phyloP scores from a whole-genome alignment of 2,888 invertebrate species.

The Parthenolecanium corni region DNA sequence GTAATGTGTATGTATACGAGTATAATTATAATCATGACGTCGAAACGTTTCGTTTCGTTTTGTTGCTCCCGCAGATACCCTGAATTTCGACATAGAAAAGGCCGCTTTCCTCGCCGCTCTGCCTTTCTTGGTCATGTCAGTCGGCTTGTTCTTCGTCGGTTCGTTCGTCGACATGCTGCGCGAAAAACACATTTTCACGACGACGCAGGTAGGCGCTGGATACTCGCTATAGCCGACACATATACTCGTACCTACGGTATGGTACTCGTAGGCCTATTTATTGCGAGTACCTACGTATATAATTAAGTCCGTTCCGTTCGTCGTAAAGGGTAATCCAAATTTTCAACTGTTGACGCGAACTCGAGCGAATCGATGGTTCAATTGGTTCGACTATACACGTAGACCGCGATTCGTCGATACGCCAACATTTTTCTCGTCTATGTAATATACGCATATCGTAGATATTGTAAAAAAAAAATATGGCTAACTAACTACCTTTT shows the following conservation, averaged over 20 bases:
- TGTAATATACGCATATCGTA: too few relatives aligned
- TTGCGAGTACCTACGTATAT: not conserved
- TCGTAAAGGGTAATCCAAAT: too few relatives aligned
- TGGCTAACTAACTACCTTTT: too few relatives aligned
- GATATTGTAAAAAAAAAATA: too few relatives aligned
- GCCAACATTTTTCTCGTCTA: too few relatives aligned
- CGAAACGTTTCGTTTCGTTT: not conserved
- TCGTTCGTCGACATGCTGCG: conserved; percentile 70
- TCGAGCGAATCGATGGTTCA: too few relatives aligned
- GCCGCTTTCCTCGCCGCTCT: conserved; percentile 75
- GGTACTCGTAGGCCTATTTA: not conserved
- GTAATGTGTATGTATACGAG: too few relatives aligned
- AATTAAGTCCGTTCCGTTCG: too few relatives aligned
- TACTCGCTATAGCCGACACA: not conserved
- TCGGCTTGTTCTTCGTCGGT: conserved; percentile 66
- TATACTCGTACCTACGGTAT: not conserved
- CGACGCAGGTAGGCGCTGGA: conserved; percentile 52
- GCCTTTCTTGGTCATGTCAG: conserved; percentile 79
- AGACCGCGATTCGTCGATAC: too few relatives aligned
- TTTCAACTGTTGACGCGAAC: too few relatives aligned
- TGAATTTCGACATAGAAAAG: conserved; percentile 59
- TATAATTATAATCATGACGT: too few relatives aligned
- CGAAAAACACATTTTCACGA: conserved; percentile 50
- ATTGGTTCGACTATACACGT: too few relatives aligned
- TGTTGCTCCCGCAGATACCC: conserved; percentile 50